Evolutionary conservation across 2,113 vertebrate genomes (phyloP), one percentile per base, ranked within the genome.

Genomic region (Dipodomys spectabilis): DNA sequence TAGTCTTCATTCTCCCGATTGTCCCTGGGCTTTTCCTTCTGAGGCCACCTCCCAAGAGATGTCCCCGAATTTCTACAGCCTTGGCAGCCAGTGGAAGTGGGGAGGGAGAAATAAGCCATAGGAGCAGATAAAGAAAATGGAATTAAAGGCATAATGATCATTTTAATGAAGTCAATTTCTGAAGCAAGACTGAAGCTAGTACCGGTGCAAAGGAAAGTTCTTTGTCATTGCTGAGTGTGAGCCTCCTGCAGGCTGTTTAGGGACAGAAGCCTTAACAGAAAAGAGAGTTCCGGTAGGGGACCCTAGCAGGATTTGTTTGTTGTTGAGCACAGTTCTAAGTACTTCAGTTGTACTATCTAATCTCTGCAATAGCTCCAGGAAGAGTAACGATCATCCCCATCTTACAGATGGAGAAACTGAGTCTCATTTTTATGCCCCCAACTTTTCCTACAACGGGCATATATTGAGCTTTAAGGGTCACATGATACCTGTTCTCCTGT

Each of bases 151-250:
- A 94, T 93, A 79, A 90, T 91, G 72, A 44, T 91, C 82, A 97
- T 94, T 93, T 92, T 82, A 96, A 96, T 79, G 87, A 94, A 96
- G 89, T 93, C 65, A 28, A 80, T 80, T 73, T 71, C 91, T 49
- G 81, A 85, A 91, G 86, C 91, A 82, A 72, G 49, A 79, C 81
- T 49, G 64, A 39, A 77, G 74, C 85, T 96, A 90, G 91, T 85
- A 82, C 85, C 20, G 4, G 22, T 39, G 78, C 45, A 27, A 23
- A 88, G 81, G 75, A 77, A 64, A 82, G 73, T 82, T 35, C 3
- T 39, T 32, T 35, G 35, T 16, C 45, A 72, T 82, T 39, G 73
- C 64, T 57, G 15, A 92, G 57, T 32, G 15, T 75, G 39, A 71
- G n/a, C 13, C 73, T 73, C 30, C 18, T 67, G 15, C 3, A 25